Conservation (phyloP, 2,113 vertebrate species). For the Pedionomus torquatus region DNA sequence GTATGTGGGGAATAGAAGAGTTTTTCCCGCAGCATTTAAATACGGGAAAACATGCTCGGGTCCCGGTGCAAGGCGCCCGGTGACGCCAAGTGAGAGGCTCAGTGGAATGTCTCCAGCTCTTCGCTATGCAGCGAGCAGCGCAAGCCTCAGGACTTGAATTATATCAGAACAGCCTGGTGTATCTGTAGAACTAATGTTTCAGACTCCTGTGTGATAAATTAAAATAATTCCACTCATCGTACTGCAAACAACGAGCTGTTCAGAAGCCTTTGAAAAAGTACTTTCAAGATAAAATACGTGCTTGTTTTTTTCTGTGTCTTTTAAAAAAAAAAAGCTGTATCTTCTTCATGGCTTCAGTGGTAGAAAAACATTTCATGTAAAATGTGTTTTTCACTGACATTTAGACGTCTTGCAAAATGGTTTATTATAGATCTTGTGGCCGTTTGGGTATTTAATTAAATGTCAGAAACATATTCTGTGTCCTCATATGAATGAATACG, state of each 20-base stretch:
- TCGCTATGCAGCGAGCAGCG: background rate
- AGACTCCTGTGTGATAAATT: slow-evolving; percentile 52
- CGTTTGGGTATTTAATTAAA: slow-evolving; percentile 80
- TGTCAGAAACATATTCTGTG: slow-evolving; percentile 71
- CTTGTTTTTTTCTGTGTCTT: slow-evolving; percentile 53
- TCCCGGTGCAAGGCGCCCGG: background rate
- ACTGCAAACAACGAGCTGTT: slow-evolving; percentile 34
- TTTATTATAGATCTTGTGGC: slow-evolving; percentile 76
- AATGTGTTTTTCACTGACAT: slow-evolving; percentile 72
- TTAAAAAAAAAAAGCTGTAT: slow-evolving; percentile 28
- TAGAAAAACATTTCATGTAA: slow-evolving; percentile 46
- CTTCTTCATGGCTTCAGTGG: slow-evolving; percentile 58
- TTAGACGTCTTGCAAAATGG: slow-evolving; percentile 72
- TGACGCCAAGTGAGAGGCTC: background rate
- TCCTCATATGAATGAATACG: slow-evolving; percentile 50
- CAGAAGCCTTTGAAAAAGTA: slow-evolving; percentile 64
- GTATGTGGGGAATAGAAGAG: background rate
- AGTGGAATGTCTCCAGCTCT: background rate
- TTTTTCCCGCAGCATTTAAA: background rate
- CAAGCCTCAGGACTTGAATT: background rate
- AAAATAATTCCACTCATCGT: slow-evolving; percentile 42
- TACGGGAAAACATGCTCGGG: background rate
- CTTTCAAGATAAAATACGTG: slow-evolving; percentile 73
- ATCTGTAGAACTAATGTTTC: slow-evolving; percentile 46
- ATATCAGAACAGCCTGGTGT: background rate